phyloP scores from a whole-genome alignment of 2,888 invertebrate genomes.

The Eremobia ochroleuca region DNA sequence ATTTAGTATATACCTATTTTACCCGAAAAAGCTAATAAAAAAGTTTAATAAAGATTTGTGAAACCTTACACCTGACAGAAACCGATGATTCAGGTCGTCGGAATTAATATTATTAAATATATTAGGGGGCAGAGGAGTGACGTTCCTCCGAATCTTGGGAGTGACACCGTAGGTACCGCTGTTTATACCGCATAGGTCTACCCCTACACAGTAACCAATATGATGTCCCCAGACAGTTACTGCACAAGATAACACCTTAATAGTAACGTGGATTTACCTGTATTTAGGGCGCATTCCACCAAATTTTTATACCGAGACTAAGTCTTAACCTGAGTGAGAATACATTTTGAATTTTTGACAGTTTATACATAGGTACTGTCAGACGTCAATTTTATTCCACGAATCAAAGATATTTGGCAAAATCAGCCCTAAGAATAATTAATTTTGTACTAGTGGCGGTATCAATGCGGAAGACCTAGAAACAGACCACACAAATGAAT shows the following conservation, averaged over 20 bases:
- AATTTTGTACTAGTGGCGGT: neutral
- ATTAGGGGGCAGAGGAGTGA: neutral
- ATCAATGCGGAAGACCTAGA: neutral
- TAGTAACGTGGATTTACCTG: conserved; percentile 4
- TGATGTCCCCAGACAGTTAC: neutral
- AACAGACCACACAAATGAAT: no score
- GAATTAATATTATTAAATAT: neutral
- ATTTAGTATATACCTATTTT: no score
- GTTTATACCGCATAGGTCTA: neutral
- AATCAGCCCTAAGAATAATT: no score
- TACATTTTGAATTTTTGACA: no score
- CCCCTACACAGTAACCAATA: neutral
- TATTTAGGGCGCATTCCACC: no score
- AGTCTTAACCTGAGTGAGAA: no score
- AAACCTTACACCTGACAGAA: neutral
- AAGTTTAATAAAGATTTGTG: neutral
- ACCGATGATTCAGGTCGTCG: neutral
- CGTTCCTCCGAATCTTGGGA: neutral
- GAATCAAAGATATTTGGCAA: no score
- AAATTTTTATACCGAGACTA: no score
- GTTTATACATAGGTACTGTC: no score
- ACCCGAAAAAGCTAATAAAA: neutral
- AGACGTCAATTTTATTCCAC: no score
- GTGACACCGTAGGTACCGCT: no score
- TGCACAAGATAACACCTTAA: conserved; percentile 14